Conservation (phyloP, 2,113 vertebrate species). For the Pyrgilauda ruficollis region DNA sequence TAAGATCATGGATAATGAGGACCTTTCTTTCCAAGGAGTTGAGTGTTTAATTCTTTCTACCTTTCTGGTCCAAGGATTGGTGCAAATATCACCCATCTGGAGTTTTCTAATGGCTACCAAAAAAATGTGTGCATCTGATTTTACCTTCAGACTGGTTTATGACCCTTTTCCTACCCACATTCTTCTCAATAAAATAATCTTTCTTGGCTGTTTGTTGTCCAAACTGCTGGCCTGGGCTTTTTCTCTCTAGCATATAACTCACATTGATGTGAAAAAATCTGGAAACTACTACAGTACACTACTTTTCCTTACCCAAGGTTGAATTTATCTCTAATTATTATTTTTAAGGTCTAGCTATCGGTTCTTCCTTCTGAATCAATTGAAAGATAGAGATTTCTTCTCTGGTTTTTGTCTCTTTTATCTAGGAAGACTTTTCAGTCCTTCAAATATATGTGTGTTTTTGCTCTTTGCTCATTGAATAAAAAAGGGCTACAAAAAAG, state of each 20-base stretch:
- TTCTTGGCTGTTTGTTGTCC: not conserved
- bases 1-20: not conserved
- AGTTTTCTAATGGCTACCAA: not conserved
- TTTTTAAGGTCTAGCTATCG: not conserved
- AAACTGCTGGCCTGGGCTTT: not conserved
- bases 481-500: not conserved
- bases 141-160: not conserved
- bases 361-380: not conserved
- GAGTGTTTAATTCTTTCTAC: not conserved
- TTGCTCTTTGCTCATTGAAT: not conserved
- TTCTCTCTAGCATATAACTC: not conserved
- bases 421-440: not conserved
- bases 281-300: not conserved
- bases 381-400: not conserved
- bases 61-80: not conserved
- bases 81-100: not conserved
- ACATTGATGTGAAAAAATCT: not conserved
- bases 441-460: not conserved
- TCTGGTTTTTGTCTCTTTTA: not conserved
- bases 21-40: not conserved
- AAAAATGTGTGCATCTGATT: fast-evolving
- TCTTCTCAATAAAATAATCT: not conserved
- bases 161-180: not conserved
- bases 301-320: not conserved
- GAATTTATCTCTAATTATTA: not conserved